phyloP scores from a whole-genome alignment of 2,888 invertebrate genomes.

The Hypomecis atomaria region DNA sequence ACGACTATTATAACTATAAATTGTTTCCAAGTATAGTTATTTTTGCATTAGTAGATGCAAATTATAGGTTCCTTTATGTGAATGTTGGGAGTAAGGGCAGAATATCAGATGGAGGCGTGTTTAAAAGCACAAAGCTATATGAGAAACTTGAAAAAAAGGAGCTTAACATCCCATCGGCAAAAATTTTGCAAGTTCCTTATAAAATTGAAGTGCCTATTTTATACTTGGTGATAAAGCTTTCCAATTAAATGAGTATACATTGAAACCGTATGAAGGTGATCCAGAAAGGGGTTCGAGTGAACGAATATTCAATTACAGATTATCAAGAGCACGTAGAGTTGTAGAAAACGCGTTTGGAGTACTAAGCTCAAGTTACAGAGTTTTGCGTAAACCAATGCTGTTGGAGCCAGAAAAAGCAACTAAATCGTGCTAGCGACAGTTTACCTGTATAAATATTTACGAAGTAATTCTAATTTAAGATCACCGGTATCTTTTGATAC shows the following conservation, averaged over 20 bases:
- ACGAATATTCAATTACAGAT: slow-evolving; percentile 44
- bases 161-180: not conserved
- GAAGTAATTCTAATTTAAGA: too few relatives aligned
- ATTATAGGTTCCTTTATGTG: slow-evolving; percentile 49
- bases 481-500: too few relatives aligned
- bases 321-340: slow-evolving; percentile 41
- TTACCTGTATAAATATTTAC: too few relatives aligned
- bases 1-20: slow-evolving; percentile 56
- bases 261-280: slow-evolving; percentile 40
- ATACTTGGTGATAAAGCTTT: slow-evolving; percentile 43
- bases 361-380: too few relatives aligned
- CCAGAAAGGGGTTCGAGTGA: slow-evolving; percentile 27
- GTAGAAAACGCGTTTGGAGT: slow-evolving; percentile 46
- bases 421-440: too few relatives aligned
- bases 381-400: too few relatives aligned
- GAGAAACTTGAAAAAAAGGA: not conserved
- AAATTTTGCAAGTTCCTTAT: not conserved
- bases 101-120: slow-evolving; percentile 44
- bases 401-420: too few relatives aligned
- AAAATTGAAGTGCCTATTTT: not conserved
- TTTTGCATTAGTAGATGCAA: slow-evolving; percentile 55
- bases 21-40: slow-evolving; percentile 52
- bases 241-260: slow-evolving; percentile 34
- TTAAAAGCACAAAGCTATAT: slow-evolving; percentile 9
- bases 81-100: slow-evolving; percentile 45